Conservation (phyloP, 2,888 invertebrate genomes). For the Andrena chrysosceles region DNA sequence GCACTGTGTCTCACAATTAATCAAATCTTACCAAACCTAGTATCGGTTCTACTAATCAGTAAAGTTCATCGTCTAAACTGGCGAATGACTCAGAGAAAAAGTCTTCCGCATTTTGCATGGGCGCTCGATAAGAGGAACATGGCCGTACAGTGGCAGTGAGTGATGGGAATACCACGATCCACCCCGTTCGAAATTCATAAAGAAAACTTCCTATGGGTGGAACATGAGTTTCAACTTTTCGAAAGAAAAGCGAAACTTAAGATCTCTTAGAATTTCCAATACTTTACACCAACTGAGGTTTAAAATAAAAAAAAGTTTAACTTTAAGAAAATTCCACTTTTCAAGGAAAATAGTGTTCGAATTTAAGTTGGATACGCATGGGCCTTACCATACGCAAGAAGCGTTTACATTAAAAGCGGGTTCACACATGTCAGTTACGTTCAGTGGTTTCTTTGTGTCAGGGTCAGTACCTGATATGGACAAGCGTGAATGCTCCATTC, state of each 20-base stretch:
- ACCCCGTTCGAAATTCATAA: neutral
- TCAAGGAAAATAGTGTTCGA: no score
- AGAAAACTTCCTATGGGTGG: neutral
- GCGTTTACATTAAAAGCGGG: no score
- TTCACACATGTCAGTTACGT: no score
- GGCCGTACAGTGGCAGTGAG: constrained; percentile 21
- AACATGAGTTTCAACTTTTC: neutral
- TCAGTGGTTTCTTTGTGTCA: no score
- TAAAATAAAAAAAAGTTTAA: neutral
- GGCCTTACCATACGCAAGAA: no score
- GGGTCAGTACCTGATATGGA: no score
- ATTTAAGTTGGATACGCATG: no score
- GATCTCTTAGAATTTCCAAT: neutral
- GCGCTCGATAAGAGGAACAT: constrained; percentile 25
- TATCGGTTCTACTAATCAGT: constrained; percentile 27
- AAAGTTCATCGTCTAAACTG: constrained; percentile 18
- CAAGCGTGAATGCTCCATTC: no score
- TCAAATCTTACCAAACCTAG: constrained; percentile 2
- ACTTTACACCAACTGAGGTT: neutral
- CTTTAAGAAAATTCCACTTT: no score
- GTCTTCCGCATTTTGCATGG: constrained; percentile 23
- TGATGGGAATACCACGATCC: constrained; percentile 9
- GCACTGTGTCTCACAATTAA: constrained; percentile 15
- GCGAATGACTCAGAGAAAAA: constrained; percentile 24
- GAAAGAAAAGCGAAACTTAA: neutral